Conservation (phyloP, 2,888 invertebrate species). For the Caenorhabditis plicata region DNA sequence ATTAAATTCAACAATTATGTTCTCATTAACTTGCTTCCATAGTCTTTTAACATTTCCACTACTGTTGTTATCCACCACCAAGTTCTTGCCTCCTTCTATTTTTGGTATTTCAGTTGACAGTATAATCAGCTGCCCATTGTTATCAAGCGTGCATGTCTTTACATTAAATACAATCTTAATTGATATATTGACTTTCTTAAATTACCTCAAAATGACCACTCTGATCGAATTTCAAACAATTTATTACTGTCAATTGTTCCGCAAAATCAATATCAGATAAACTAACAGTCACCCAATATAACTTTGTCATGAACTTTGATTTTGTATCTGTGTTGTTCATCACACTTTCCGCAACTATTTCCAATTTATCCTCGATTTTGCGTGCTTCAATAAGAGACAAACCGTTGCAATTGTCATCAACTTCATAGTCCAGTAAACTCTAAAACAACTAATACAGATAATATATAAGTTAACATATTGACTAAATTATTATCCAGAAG, state of each 20-base stretch:
- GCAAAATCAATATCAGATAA: constrained; percentile 10
- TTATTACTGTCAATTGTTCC: constrained; percentile 6
- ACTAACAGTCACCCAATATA: constrained; percentile 9
- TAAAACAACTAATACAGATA: no score
- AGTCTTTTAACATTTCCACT: neutral
- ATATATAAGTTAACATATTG: no score
- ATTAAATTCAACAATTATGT: constrained; percentile 3
- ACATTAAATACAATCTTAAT: neutral
- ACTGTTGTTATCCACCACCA: neutral
- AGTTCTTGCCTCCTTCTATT: neutral
- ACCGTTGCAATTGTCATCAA: neutral
- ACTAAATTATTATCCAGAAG: no score
- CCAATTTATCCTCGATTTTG: constrained; percentile 4
- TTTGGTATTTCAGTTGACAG: constrained; percentile 10
- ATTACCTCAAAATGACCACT: constrained; percentile 14
- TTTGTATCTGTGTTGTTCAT: constrained; percentile 3
- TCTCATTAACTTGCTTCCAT: constrained; percentile 4
- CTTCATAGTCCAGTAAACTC: constrained; percentile 1
- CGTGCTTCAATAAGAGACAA: constrained; percentile 13
- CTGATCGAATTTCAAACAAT: constrained; percentile 1
- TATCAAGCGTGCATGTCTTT: constrained; percentile 9
- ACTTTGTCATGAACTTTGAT: neutral
- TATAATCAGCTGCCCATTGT: constrained; percentile 4
- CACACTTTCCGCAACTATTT: constrained; percentile 7
- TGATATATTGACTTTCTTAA: neutral